Evolutionary conservation across 2,797 vertebrate genomes (phyloP), one percentile per base, ranked within the genome.

Genomic region (Microchirus variegatus): DNA sequence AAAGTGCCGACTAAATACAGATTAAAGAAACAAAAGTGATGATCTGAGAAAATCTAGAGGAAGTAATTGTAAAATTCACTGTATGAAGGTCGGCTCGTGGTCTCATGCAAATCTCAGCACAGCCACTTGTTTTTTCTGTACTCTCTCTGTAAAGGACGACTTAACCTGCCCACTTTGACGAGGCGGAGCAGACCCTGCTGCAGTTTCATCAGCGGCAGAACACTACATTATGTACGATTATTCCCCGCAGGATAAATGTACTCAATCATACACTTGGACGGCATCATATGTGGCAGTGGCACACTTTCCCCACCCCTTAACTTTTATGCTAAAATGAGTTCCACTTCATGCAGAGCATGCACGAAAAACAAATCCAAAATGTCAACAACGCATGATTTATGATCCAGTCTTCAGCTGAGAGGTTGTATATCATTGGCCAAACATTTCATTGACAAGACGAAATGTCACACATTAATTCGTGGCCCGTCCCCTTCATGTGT

Each of bases 391-490:
- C 45, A 16, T 90, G 84, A 87, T 86, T 84, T 77, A 89, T 78
- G 52, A 54, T 42, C 22, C 38, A 17, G 22, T 31, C 70, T 59
- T 69, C 71, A 51, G 70, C 67, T 52, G 59, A 64, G 64, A 62
- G 75, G 67, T 65, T 82, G 73, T 78, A 63, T 61, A 82, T 88
- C 80, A 87, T 15, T 63, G 43, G 8, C 36, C 45, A 66, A 83
- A 85, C 70, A 55, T 78, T 81, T 82, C 41, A 68, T 35, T 73
- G 75, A 89, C 80, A 73, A 70, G 68, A 81, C 64, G 44, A 82
- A 87, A 89, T 86, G 86, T 81, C 77, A 83, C 53, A 71, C 75
- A 78, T 76, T 73, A 73, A 84, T 86, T 84, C 62, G 85, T 71
- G 45, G 36, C 73, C 69, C 58, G 52, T 64, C 22, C 31, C 48